phyloP scores from a whole-genome alignment of 2,797 vertebrate genomes.

The Lacerta viridis region DNA sequence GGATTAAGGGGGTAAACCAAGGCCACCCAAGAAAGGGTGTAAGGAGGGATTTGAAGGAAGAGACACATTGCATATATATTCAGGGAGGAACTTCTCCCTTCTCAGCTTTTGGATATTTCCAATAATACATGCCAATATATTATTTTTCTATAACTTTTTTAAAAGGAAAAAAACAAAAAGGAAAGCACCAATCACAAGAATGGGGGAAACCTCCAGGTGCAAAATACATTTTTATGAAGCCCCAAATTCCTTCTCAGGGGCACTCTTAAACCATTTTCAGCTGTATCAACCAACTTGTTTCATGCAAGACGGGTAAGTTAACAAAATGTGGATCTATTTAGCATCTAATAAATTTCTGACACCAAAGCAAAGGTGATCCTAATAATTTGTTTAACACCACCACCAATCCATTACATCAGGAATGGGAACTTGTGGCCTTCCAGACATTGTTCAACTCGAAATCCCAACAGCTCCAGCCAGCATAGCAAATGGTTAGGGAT shows the following conservation, averaged over 20 bases:
- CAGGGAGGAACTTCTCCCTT: neutral
- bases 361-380: neutral
- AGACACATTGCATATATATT: neutral
- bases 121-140: neutral
- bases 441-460: neutral
- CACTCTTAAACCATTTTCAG: neutral
- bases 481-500: neutral
- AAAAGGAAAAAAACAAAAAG: neutral
- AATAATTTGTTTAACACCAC: neutral
- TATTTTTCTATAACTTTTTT: neutral
- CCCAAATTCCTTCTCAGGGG: neutral
- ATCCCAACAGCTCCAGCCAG: neutral
- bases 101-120: neutral
- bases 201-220: neutral
- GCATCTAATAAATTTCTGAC: constrained; percentile 10
- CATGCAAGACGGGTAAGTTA: neutral
- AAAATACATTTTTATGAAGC: neutral
- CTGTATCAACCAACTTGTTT: neutral
- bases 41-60: neutral
- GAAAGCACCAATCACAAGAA: neutral
- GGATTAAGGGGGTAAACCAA: neutral
- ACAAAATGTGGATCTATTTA: neutral
- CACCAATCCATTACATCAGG: neutral
- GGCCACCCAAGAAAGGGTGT: neutral
- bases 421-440: neutral